Base-by-base conservation (phyloP, 2,113 vertebrate genomes). In the Lathamus discolor region DNA sequence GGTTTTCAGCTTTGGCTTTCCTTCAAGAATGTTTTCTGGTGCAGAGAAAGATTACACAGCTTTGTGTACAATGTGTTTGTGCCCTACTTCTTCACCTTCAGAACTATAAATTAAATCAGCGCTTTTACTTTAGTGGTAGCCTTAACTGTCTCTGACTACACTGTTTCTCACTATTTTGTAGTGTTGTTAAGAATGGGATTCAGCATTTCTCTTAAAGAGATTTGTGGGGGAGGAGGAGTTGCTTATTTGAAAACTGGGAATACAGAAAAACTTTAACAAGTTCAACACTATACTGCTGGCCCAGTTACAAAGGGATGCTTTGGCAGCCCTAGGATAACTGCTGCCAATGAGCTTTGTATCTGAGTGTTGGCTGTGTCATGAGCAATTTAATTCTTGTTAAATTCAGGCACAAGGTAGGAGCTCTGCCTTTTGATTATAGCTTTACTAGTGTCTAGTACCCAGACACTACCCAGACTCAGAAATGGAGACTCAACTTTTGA, bases 1-100 rank as follows among this genome's bases (percentile, higher is more conserved):
- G 37, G 18, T 83, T 95, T 93, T 77, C 89, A 92, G 81, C 81
- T 96, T 89, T 88, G 67, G 54, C 64, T 67, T 93, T 90, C 16
- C 72, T 94, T 52, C 41, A 79, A 54, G 29, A 67, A 57, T 63
- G 17, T 75, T 48, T 91, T 57, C 57, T 72, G n/a, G 27, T 17
- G 39, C 3, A 3, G 63, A 81, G 78, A 78, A 86, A 81, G n/a
- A 35, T 86, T 49, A 70, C 14, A 70, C 43, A 80, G 46, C 29
- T 29, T 69, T 80, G 61, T 88, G 27, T 85, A 44, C 37, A 17
- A 12, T 39, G 7, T 91, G 9, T 80, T 92, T 77, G 46, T 96
- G 66, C 85, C 55, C 61, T 77, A 67, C 28, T 88, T 72, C 51
- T 92, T 73, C 1, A 3, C 72, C 88, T 95, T 25, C 63, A 90